A percentile compares a stretch with the other conserved stretches of the same genome.
Conservation (phyloP, 2,113 vertebrate genomes). For the Xerus inauris region DNA sequence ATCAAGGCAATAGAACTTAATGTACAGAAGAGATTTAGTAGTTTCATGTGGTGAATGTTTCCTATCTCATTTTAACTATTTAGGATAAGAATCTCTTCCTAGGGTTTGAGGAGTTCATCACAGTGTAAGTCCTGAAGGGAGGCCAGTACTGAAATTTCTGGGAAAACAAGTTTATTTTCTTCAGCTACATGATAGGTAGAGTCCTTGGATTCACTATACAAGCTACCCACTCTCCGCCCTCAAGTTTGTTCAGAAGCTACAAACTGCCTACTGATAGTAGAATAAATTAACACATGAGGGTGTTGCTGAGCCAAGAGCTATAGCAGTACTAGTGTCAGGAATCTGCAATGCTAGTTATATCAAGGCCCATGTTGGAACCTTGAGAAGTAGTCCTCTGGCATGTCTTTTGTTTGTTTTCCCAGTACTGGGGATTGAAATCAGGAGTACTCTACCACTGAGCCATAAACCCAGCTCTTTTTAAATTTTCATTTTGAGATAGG, state of each 20-base stretch:
- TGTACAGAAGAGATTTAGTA: not conserved
- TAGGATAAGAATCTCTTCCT: not conserved
- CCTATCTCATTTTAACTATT: not conserved
- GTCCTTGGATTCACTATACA: not conserved
- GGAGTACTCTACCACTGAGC: no score
- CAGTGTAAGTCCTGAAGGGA: not conserved
- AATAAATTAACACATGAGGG: not conserved
- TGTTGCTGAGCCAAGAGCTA: not conserved
- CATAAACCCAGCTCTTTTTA: no score
- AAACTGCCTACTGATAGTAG: not conserved
- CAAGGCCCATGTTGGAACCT: accelerated
- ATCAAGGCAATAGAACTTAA: not conserved
- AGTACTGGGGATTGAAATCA: no score
- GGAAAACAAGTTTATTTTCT: not conserved
- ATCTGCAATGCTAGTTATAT: accelerated
- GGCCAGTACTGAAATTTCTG: not conserved
- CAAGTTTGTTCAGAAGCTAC: not conserved
- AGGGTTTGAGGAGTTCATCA: not conserved
- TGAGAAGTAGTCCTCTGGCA: no score
- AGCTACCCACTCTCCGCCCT: not conserved
- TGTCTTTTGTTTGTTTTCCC: no score
- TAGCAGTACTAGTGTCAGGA: not conserved
- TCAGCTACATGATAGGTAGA: not conserved
- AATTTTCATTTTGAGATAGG: no score
- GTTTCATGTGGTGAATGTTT: not conserved